Evolutionary conservation across 2,888 invertebrate species (phyloP).

Genomic region (Theodoxus fluviatilis): DNA sequence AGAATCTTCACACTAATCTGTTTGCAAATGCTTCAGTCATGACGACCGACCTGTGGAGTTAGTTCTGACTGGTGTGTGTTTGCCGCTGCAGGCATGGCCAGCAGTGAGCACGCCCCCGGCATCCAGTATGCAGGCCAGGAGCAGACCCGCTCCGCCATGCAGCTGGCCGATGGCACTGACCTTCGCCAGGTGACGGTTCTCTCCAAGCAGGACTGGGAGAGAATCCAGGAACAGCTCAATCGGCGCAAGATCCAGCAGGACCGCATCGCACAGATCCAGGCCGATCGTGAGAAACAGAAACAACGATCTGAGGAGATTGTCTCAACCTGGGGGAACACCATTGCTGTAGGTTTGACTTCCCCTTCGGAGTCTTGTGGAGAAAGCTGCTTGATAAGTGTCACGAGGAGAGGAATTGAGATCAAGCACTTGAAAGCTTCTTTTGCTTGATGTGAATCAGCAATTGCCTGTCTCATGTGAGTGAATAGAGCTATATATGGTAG

Average conservation of each 20-base stretch:
- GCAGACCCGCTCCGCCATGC: conserved; percentile 27
- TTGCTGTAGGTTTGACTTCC: conserved; percentile 51
- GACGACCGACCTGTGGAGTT: no score
- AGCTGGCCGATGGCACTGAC: conserved; percentile 47
- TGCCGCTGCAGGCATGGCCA: no score
- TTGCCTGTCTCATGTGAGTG: no score
- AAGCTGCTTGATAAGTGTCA: background rate
- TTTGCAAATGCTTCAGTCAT: no score
- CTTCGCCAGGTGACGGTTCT: conserved; percentile 60
- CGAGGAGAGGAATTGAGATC: background rate
- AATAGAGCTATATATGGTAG: no score
- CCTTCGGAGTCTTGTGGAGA: background rate
- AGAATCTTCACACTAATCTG: no score
- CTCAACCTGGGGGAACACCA: conserved; percentile 65
- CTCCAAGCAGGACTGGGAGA: conserved; percentile 60
- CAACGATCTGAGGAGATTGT: conserved; percentile 61
- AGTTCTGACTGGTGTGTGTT: no score
- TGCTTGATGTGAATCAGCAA: no score
- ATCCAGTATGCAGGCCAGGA: no score
- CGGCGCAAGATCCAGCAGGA: conserved; percentile 60
- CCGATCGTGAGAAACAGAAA: conserved; percentile 57
- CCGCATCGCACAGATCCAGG: conserved; percentile 43
- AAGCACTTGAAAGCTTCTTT: background rate
- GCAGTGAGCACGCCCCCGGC: no score
- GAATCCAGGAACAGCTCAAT: conserved; percentile 61